Evolutionary conservation across 2,888 invertebrate genomes (phyloP), one percentile per base, ranked within the genome.

Genomic region (Sycophila texana): DNA sequence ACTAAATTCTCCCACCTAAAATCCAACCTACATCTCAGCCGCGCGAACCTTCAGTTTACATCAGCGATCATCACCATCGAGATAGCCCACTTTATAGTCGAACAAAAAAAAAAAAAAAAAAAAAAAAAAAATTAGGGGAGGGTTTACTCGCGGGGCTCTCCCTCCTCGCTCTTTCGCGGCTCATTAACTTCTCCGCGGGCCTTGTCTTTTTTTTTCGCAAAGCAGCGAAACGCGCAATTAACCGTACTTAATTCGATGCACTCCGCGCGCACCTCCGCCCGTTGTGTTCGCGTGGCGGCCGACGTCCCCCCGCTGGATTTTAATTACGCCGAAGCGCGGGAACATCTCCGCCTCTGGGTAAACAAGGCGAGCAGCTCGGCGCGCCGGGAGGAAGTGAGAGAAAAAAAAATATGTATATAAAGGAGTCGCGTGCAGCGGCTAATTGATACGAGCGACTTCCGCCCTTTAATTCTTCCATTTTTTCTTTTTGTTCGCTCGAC

Each of bases 261-360:
- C 22, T 57, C 55, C 58, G 20, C 65, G 26, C 61, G 18, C n/a
- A 13, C 13, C 26, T 58, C 1, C 30, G 16, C 10, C 61, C 12
- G 60, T n/a, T 4, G n/a, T 16, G 55, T 16, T 39, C 22, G 58
- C 70, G 57, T n/a, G 53, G 55, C 39, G 1, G 18, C 10, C 16
- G 2, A 49, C 2, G 4, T 65, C 58, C 67, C 26, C 65, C 30
- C n/a, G 18, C 68, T 57, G 51, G 67, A 73, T 74, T 78, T 74
- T 78, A 78, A 78, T 78, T 74, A 78, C 57, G 74, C 68, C 53
- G 51, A 68, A 53, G 61, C 61, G 47, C 22, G 70, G 20, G 18
- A 10, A 39, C 30, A 18, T 68, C 12, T 68, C 61, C 30, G 39
- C 39, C 39, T 39, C 39, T 5, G 39, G 39, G 39, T 39, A 39